Evolutionary conservation across 2,888 invertebrate genomes (phyloP), one percentile per base, ranked within the genome.

Genomic region (Scaptomyza polygonia): DNA sequence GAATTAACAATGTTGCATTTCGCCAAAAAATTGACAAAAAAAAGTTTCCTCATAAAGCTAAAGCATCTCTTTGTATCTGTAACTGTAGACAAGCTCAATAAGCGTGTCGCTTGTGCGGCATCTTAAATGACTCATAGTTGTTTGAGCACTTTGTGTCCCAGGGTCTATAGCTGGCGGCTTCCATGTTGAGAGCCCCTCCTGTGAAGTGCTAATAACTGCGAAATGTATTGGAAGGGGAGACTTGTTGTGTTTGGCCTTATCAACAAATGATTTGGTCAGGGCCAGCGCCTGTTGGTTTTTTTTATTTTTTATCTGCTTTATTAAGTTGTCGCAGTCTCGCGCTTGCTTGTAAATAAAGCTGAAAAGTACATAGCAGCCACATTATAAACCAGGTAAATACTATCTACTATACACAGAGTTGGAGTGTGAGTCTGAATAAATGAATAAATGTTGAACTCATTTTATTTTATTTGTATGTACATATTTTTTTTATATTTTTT

Each of bases 291-390:
- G 39, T 57, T 27, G 43, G 32, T 25, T 9, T 53, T 25, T 40
- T 65, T 66, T 25, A 5, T 25, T 21, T 3, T 21, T 72, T 83
- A 81, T 83, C 76, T 80, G 58, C 34, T 65, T 64, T 27, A 67
- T 45, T 64, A 49, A 69, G 65, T 77, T 72, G 72, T 57, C 74
- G 47, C 62, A 47, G 74, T 58, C 70, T 70, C 36, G 65, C 42
- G 72, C 48, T 36, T 39, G 64, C 64, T 81, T 84, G 85, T 82
- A 82, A 85, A 82, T 82, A 77, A 79, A 57, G 54, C 53, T 52
- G 55, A 61, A 83, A 68, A 72, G 79, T 62, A 81, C 66, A 81
- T 67, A 75, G 39, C 67, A 72, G 39, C 54, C 47, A 8, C 56
- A 47, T 54, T 77, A 80, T 82, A 79, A 81, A 66, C 85, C 62